A percentile compares a stretch with the other conserved stretches of the same genome.
Evolutionary conservation across 1,140 invertebrate genomes (phyloP).

Genomic region (Aricia agestis): DNA sequence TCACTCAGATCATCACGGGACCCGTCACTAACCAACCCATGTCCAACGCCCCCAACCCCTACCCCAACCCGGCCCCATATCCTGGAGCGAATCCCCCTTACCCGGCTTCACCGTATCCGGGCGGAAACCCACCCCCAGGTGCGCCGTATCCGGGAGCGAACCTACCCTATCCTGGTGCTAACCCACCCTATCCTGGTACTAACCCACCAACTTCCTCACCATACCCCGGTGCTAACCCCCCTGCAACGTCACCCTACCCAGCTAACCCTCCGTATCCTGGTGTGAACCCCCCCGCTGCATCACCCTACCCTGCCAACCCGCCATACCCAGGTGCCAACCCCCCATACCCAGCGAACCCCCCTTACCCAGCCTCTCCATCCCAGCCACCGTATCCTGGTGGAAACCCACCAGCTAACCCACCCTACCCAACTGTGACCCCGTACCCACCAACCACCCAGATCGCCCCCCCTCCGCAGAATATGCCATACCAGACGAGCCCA

Average conservation of each 20-base stretch:
- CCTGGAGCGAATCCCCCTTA: constrained; percentile 28
- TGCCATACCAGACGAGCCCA: not conserved
- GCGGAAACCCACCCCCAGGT: constrained; percentile 20
- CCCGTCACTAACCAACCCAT: constrained; percentile 34
- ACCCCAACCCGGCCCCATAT: constrained; percentile 27
- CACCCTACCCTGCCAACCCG: constrained; percentile 32
- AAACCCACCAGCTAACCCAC: constrained; percentile 22
- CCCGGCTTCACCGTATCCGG: constrained; percentile 25
- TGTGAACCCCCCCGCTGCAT: constrained; percentile 6
- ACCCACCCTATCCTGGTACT: constrained; percentile 30
- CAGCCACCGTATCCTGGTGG: constrained; percentile 23
- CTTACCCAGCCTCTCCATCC: constrained; percentile 27
- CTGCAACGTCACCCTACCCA: constrained; percentile 17
- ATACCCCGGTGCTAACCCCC: constrained; percentile 27
- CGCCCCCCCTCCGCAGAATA: constrained; percentile 7
- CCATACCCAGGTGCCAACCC: constrained; percentile 26
- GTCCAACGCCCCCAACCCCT: not conserved
- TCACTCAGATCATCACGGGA: constrained; percentile 34
- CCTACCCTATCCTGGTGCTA: constrained; percentile 22
- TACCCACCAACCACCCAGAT: constrained; percentile 15
- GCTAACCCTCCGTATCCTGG: constrained; percentile 26
- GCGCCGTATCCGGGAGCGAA: constrained; percentile 27
- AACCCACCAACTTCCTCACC: constrained; percentile 29
- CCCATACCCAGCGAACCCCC: constrained; percentile 30
- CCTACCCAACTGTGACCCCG: constrained; percentile 24